Percentiles rank a stretch among this genome's conserved stretches.
phyloP scores from a whole-genome alignment of 2,113 vertebrate genomes.

The Alethe diademata region DNA sequence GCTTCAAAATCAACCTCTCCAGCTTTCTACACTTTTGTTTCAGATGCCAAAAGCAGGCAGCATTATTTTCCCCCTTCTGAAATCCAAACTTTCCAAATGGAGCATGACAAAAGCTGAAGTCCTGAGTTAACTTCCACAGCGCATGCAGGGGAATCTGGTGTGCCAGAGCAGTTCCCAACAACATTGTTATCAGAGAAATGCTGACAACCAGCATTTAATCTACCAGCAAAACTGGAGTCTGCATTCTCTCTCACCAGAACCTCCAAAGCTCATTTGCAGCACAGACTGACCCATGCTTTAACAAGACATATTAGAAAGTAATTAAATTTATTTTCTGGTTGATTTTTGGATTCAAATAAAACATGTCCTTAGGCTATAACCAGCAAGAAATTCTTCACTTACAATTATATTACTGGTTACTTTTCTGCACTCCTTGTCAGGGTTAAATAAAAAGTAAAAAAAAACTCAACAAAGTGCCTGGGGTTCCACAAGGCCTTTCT shows the following conservation, averaged over 20 bases:
- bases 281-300: neutral
- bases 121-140: neutral
- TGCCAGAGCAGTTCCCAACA: neutral
- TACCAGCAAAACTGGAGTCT: neutral
- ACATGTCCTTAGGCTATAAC: neutral
- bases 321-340: slow-evolving; percentile 54
- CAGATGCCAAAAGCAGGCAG: neutral
- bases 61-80: neutral
- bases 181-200: neutral
- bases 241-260: neutral
- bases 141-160: neutral
- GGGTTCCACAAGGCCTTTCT: slow-evolving; percentile 32
- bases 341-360: slow-evolving; percentile 41
- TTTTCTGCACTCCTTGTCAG: slow-evolving; percentile 40
- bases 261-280: neutral
- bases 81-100: neutral
- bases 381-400: slow-evolving; percentile 47
- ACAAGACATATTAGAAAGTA: slow-evolving; percentile 38
- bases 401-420: slow-evolving; percentile 36
- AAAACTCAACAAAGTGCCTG: neutral
- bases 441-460: neutral
- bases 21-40: neutral
- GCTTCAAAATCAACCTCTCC: neutral
- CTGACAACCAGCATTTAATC: slow-evolving; percentile 16
- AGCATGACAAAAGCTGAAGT: slow-evolving; percentile 4